These are phyloP conservation scores for Caenorhabditis afra DNA, from an alignment of 2,888 invertebrate species.

Conservation along the genomic window DNA sequence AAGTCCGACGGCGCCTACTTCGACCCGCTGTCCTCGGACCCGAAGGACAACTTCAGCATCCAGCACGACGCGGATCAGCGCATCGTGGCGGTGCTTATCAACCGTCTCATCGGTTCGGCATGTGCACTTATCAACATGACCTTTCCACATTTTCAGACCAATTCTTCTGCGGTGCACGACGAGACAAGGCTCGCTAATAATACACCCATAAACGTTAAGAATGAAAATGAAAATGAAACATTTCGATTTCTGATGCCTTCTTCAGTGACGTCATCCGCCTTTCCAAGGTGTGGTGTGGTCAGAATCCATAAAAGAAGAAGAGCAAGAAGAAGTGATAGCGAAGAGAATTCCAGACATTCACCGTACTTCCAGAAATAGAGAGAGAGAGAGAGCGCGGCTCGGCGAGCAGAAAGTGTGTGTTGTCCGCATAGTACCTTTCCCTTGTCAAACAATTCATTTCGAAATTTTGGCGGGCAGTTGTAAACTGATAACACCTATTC, in stretches of 20 bases:
- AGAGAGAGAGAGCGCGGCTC: too few relatives aligned
- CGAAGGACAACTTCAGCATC: neutral
- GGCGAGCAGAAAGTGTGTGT: neutral
- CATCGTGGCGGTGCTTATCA: neutral
- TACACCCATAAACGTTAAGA: too few relatives aligned
- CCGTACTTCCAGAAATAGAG: too few relatives aligned
- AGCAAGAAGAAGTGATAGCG: too few relatives aligned
- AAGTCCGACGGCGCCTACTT: slow-evolving; percentile 5
- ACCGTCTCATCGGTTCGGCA: neutral
- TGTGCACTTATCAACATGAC: too few relatives aligned
- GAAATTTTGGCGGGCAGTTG: slow-evolving; percentile 28
- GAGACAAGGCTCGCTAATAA: too few relatives aligned
- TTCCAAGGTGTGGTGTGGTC: neutral
- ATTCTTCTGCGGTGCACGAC: too few relatives aligned
- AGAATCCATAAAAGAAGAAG: neutral
- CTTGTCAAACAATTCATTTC: slow-evolving; percentile 27
- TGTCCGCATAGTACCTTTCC: slow-evolving; percentile 16
- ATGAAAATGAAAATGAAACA: slow-evolving; percentile 10
- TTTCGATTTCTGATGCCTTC: slow-evolving; percentile 33
- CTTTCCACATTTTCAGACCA: too few relatives aligned
- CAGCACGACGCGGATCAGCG: neutral
- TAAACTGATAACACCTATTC: slow-evolving; percentile 51
- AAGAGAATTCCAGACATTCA: too few relatives aligned
- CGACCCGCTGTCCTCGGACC: neutral
- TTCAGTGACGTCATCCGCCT: neutral